Evolutionary conservation across 2,797 vertebrate genomes (phyloP), one percentile per base, ranked within the genome.

Genomic region (Novumbra hubbsi): DNA sequence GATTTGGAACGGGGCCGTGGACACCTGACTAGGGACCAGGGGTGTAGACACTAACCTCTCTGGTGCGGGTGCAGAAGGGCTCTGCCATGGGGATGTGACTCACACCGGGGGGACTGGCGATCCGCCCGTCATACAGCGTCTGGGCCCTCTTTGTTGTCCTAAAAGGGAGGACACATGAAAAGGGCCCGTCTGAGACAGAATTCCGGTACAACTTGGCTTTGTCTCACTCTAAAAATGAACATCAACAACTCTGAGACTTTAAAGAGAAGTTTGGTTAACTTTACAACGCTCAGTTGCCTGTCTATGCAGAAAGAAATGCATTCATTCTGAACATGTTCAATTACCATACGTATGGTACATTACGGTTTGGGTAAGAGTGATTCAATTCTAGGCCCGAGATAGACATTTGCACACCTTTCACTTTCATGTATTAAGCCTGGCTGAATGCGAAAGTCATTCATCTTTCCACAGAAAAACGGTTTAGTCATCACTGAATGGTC

Each of bases 1-100:
- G 45, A 49, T 65, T n/a, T 30, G 17, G 0, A 34, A 41, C 21
- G n/a, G 8, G 19, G 55, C n/a, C 9, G 3, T 57, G 4, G 55
- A 45, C 11, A 12, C 6, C 3, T 45, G 41, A 8, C 41, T 45
- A 45, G 7, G 11, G 41, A 45, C 41, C 52, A 8, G 62, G 60
- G 28, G 62, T 30, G 38, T 48, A 45, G 41, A 57, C 49, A 92
- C 94, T 74, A 66, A 97, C 98, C 93, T 97, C 95, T 94, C 97
- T 95, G 27, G 96, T 98, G 91, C 92, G 94, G 83, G 88, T 90
- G 86, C 98, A 99, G 92, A 99, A 99, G 0, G 98, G 98, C 70
- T 99, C 98, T 7, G 95, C 96, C 96, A 97, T 96, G 57, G 97
- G 94, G 84, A 99, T 93, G 81, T 99, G 98, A 88, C 95, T 95